phyloP scores from a whole-genome alignment of 2,797 vertebrate species.

The Macropus fuliginosus region DNA sequence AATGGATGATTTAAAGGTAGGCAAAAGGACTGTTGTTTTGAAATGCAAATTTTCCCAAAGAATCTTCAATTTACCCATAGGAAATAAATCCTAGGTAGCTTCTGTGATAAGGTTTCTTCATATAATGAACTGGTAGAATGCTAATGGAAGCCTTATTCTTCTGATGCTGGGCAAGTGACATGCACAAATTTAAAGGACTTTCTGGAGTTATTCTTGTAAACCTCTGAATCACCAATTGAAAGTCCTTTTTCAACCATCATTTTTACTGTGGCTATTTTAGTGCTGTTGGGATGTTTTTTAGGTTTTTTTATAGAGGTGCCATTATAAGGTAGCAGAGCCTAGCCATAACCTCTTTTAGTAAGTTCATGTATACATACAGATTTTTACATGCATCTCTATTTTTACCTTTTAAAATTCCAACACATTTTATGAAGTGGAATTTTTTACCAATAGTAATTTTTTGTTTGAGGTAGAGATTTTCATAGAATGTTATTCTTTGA shows the following conservation, averaged over 20 bases:
- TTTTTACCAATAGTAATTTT: too few relatives aligned
- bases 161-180: slow-evolving; percentile 54
- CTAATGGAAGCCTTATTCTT: slow-evolving; percentile 29
- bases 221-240: slow-evolving; percentile 33
- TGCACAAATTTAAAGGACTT: slow-evolving; percentile 28
- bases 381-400: not conserved
- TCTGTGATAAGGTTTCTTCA: slow-evolving; percentile 34
- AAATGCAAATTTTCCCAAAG: slow-evolving; percentile 73
- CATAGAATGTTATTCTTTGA: too few relatives aligned
- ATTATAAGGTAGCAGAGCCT: slow-evolving; percentile 44
- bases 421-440: too few relatives aligned
- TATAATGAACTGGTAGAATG: slow-evolving; percentile 32
- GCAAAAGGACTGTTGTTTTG: slow-evolving; percentile 73
- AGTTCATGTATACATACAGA: not conserved
- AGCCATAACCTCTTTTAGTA: slow-evolving; percentile 6
- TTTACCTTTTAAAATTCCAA: not conserved
- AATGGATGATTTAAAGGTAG: slow-evolving; percentile 49
- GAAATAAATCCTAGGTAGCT: slow-evolving; percentile 66
- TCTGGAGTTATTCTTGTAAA: slow-evolving; percentile 39
- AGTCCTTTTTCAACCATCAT: not conserved
- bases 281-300: not conserved
- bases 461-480: too few relatives aligned
- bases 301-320: not conserved
- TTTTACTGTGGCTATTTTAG: slow-evolving; percentile 3
- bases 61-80: slow-evolving; percentile 52